Conservation (phyloP, 2,888 invertebrate species). For the Orthosia incerta region DNA sequence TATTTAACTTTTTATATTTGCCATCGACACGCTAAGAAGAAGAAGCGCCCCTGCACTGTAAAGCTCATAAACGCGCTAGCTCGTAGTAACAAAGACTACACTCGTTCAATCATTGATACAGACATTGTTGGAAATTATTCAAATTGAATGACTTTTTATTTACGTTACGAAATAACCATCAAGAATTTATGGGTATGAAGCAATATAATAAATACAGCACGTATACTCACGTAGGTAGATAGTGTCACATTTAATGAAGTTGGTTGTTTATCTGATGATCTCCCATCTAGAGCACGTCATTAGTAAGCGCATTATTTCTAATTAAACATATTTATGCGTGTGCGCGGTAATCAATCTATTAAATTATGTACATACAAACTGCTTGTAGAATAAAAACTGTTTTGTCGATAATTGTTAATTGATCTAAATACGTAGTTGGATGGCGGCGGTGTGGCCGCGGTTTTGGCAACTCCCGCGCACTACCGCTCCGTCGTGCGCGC, state of each 20-base stretch:
- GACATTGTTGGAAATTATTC: not conserved
- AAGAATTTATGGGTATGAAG: not conserved
- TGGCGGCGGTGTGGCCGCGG: constrained; percentile 44
- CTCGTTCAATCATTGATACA: not conserved
- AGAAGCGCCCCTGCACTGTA: not conserved
- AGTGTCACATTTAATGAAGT: constrained; percentile 6
- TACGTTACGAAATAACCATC: not conserved
- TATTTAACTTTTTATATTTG: too few species aligned
- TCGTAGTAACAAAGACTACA: not conserved
- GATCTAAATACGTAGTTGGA: constrained; percentile 29
- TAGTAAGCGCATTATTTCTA: constrained; percentile 7
- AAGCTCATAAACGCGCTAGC: not conserved
- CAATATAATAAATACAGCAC: not conserved
- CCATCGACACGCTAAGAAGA: too few species aligned
- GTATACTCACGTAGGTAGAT: not conserved
- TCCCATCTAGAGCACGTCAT: not conserved
- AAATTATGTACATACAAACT: constrained; percentile 4
- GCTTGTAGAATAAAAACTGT: constrained; percentile 4
- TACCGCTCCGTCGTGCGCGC: constrained; percentile 58
- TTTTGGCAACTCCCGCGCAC: constrained; percentile 46
- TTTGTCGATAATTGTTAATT: constrained; percentile 8
- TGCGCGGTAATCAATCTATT: constrained; percentile 2
- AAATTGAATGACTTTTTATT: constrained; percentile 6
- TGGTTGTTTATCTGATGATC: not conserved
- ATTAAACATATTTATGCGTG: not conserved